These are phyloP conservation scores for Eueremaeus valkanovi DNA, from an alignment of 2,888 invertebrate genomes.

Conservation along the genomic window DNA sequence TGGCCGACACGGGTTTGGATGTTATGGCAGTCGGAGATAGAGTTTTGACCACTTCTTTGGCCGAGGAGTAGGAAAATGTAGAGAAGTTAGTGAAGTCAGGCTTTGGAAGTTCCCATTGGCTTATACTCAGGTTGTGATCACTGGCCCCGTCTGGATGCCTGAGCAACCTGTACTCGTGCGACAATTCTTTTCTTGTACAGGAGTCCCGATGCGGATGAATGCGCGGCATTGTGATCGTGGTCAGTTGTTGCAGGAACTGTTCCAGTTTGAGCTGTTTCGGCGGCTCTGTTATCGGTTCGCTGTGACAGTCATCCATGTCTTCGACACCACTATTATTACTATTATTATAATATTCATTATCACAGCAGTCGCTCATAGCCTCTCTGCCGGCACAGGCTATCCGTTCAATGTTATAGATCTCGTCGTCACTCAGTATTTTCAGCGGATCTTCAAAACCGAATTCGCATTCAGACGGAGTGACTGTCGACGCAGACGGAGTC, in stretches of 20 bases:
- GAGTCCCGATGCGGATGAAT: slow-evolving; percentile 7
- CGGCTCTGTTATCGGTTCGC: slow-evolving; percentile 40
- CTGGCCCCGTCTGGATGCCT: slow-evolving; percentile 37
- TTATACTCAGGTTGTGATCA: slow-evolving; percentile 6
- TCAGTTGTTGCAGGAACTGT: slow-evolving; percentile 43
- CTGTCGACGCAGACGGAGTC: neutral
- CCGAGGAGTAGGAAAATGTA: neutral
- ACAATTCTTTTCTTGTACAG: neutral
- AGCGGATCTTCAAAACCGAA: slow-evolving; percentile 5
- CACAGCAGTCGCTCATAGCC: slow-evolving; percentile 38
- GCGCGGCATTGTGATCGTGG: slow-evolving; percentile 34
- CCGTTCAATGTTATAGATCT: neutral
- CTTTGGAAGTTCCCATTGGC: slow-evolving; percentile 29
- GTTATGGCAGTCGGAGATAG: neutral
- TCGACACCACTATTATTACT: slow-evolving; percentile 16
- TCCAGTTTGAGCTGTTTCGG: slow-evolving; percentile 44
- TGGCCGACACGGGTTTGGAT: neutral
- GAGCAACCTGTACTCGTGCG: slow-evolving; percentile 9
- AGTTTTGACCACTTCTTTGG: slow-evolving; percentile 26
- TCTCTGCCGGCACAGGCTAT: slow-evolving; percentile 19
- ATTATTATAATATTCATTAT: slow-evolving; percentile 20
- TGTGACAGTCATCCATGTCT: slow-evolving; percentile 30
- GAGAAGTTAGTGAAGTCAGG: slow-evolving; percentile 13
- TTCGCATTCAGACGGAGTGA: slow-evolving; percentile 14
- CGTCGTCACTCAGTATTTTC: slow-evolving; percentile 20